phyloP scores from a whole-genome alignment of 1,140 invertebrate species.

The Heliconius hermathena region DNA sequence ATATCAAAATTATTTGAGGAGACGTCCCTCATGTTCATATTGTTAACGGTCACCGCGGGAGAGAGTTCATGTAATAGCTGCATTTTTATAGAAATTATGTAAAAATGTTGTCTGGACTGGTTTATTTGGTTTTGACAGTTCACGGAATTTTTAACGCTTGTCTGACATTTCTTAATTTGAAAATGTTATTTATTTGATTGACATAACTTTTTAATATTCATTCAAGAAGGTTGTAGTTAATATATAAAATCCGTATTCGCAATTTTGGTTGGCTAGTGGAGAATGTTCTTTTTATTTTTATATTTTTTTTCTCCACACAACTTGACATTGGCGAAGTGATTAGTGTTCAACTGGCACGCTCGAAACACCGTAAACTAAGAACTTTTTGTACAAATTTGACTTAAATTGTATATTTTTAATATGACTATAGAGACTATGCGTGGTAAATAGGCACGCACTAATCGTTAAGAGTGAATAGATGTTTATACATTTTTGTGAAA shows the following conservation, averaged over 20 bases:
- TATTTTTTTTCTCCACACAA: no score
- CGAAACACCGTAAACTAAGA: no score
- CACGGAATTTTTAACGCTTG: constrained; percentile 55
- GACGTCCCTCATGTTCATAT: constrained; percentile 52
- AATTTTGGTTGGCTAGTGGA: neutral
- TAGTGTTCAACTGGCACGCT: no score
- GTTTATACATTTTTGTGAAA: no score
- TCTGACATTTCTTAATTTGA: constrained; percentile 57
- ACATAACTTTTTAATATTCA: neutral
- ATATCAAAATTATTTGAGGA: constrained; percentile 60
- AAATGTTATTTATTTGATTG: constrained; percentile 17
- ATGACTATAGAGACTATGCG: no score
- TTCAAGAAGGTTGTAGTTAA: neutral
- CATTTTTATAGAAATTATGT: constrained; percentile 46
- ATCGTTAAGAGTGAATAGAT: no score
- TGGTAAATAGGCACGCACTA: no score
- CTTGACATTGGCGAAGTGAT: no score
- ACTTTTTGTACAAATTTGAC: no score
- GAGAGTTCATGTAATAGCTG: constrained; percentile 64
- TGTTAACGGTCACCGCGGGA: constrained; percentile 47
- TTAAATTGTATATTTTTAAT: no score
- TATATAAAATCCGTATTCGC: neutral
- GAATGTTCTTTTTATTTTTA: no score
- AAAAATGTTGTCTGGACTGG: constrained; percentile 42
- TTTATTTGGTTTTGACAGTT: constrained; percentile 54